Percentiles rank a stretch among this genome's conserved stretches.
Evolutionary conservation across 2,888 invertebrate species (phyloP).

Genomic region (Drosophila fungiperda): DNA sequence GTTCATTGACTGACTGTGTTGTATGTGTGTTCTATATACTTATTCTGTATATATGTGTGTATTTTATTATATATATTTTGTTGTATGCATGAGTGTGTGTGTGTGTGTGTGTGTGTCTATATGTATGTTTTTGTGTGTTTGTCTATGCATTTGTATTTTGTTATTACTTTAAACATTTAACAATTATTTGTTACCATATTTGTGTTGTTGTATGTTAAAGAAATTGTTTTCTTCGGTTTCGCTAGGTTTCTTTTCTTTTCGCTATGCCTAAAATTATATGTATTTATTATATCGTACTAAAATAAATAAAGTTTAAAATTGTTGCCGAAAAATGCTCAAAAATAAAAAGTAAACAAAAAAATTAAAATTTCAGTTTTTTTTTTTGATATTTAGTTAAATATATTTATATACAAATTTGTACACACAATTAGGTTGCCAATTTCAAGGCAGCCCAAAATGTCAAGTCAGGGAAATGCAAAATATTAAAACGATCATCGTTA

Average conservation of each 20-base stretch:
- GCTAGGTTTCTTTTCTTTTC: constrained; percentile 36
- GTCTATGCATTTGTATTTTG: constrained; percentile 37
- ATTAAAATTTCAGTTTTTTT: constrained; percentile 16
- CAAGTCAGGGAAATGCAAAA: constrained; percentile 32
- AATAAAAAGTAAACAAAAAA: constrained; percentile 35
- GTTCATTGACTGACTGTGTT: constrained; percentile 57
- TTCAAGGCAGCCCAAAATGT: constrained; percentile 25
- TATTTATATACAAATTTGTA: constrained; percentile 73
- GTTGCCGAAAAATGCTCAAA: constrained; percentile 21
- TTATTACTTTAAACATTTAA: constrained; percentile 64
- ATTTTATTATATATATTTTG: constrained; percentile 41
- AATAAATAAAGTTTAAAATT: constrained; percentile 36
- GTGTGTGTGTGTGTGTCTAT: constrained; percentile 45
- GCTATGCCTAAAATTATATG: constrained; percentile 45
- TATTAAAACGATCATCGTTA: constrained; percentile 47
- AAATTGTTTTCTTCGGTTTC: constrained; percentile 24
- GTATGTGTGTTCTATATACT: constrained; percentile 54
- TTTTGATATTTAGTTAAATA: constrained; percentile 44
- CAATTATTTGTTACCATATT: constrained; percentile 57
- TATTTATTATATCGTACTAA: constrained; percentile 37
- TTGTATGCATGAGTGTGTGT: constrained; percentile 40
- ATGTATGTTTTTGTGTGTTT: constrained; percentile 35
- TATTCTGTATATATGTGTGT: constrained; percentile 51
- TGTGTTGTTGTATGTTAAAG: constrained; percentile 34
- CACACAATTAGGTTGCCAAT: constrained; percentile 60